Evolutionary conservation across 2,113 vertebrate species (phyloP), one percentile per base, ranked within the genome.

Genomic region (Elachura formosa): DNA sequence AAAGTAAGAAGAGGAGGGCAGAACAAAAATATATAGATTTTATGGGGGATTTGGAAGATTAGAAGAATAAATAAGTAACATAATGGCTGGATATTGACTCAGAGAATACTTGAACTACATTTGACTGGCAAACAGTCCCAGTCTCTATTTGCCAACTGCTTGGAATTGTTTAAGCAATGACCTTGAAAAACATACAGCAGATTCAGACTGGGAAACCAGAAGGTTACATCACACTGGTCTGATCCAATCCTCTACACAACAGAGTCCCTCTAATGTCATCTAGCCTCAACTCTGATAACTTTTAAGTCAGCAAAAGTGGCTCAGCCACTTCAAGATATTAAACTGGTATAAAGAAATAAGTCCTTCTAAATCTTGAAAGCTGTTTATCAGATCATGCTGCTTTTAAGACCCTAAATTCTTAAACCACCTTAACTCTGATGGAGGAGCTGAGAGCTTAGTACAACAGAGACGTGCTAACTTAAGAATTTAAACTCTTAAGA

Each of bases 51-150:
- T 89, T 96, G 84, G 91, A 94, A 94, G 89, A 96, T 94, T 96
- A 95, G 93, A 96, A 97, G 91, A 95, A 93, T 86, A 96, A 96
- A 96, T 95, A 96, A 96, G 81, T 82, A 96, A 93, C 89, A 96
- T 93, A 96, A 96, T 96, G 91, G 84, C 51, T 96, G 94, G 87
- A 83, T 96, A 93, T 96, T 97, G 95, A 97, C 89, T 94, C 84
- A 93, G 86, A 93, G 90, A 93, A 96, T 96, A 94, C 93, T 96
- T 96, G 84, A 96, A 95, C 93, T 93, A 93, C 87, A 93, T 96
- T 85, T 94, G 94, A 96, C 87, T 93, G 93, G 94, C 94, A 95
- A 94, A 96, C 89, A 96, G 71, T 90, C 84, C 78, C 55, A 85
- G 82, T 93, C 75, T 96, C 63, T 96, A 71, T 97, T 96, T 97